Conservation (phyloP, 2,797 vertebrate species). For the Schizopygopsis malacanthus region DNA sequence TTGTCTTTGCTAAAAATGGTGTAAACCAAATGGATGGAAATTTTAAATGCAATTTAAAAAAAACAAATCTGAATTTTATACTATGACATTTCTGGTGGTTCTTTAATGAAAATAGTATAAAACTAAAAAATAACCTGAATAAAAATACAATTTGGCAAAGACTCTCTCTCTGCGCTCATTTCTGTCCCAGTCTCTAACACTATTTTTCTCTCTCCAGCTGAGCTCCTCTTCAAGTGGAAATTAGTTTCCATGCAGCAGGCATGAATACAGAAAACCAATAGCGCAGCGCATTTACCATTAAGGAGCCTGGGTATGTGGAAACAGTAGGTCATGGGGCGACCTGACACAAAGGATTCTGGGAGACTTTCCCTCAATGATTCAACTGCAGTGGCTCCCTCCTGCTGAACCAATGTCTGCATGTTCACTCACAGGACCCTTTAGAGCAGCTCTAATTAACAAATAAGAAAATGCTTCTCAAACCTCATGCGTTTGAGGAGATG, state of each 20-base stretch:
- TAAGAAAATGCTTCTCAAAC: conserved; percentile 1
- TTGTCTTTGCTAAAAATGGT: neutral
- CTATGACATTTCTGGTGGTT: neutral
- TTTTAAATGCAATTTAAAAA: neutral
- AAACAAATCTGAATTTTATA: neutral
- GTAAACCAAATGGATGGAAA: neutral
- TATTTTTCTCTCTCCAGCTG: conserved; percentile 39
- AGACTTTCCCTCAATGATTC: conserved; percentile 46
- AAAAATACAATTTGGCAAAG: conserved; percentile 9
- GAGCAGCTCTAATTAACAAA: conserved; percentile 37
- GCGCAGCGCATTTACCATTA: conserved; percentile 38
- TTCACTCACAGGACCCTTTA: conserved; percentile 37
- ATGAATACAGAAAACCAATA: conserved; percentile 48
- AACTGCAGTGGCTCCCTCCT: conserved; percentile 35
- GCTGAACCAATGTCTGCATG: conserved; percentile 40
- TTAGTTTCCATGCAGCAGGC: conserved; percentile 52
- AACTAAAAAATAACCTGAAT: neutral
- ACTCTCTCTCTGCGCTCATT: neutral
- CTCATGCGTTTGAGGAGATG: conserved; percentile 20
- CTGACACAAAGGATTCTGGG: conserved; percentile 43
- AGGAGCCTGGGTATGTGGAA: conserved; percentile 51
- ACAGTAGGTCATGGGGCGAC: conserved; percentile 54
- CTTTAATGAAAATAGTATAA: neutral
- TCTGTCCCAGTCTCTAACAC: conserved; percentile 24
- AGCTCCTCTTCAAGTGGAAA: conserved; percentile 57